phyloP scores from a whole-genome alignment of 2,888 invertebrate genomes.

The Rosalia funebris region DNA sequence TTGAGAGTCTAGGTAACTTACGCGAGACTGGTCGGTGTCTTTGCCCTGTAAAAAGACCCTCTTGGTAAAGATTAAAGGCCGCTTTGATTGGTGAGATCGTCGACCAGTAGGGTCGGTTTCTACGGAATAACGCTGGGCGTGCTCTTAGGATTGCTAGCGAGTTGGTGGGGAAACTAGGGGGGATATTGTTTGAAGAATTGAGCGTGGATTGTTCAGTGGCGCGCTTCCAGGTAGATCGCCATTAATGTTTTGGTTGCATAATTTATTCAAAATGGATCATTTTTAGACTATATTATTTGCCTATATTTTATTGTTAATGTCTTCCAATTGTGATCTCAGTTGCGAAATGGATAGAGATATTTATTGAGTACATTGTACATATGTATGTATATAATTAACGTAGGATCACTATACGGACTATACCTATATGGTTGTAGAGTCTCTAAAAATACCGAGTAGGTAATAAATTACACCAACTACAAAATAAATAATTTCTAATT shows the following conservation, averaged over 20 bases:
- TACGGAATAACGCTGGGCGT: slow-evolving; percentile 35
- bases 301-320: too few species aligned
- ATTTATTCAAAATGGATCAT: slow-evolving; percentile 37
- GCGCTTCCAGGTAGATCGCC: slow-evolving; percentile 36
- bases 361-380: too few species aligned
- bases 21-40: slow-evolving; percentile 49
- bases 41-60: slow-evolving; percentile 54
- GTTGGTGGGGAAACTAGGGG: slow-evolving; percentile 41
- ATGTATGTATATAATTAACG: too few species aligned
- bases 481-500: too few species aligned
- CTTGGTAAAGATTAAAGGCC: slow-evolving; percentile 45
- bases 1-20: slow-evolving; percentile 39
- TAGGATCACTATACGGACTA: too few species aligned
- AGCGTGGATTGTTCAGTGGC: slow-evolving; percentile 41
- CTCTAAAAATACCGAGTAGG: too few species aligned
- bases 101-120: slow-evolving; percentile 48
- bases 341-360: too few species aligned
- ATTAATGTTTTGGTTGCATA: slow-evolving; percentile 18
- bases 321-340: too few species aligned
- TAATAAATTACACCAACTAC: too few species aligned
- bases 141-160: slow-evolving; percentile 21
- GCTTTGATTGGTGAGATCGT: slow-evolving; percentile 49
- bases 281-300: too few species aligned
- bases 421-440: too few species aligned
- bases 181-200: slow-evolving; percentile 32